Evolutionary conservation across 2,797 vertebrate species (phyloP), one percentile per base, ranked within the genome.

Genomic region (Prionace glauca): DNA sequence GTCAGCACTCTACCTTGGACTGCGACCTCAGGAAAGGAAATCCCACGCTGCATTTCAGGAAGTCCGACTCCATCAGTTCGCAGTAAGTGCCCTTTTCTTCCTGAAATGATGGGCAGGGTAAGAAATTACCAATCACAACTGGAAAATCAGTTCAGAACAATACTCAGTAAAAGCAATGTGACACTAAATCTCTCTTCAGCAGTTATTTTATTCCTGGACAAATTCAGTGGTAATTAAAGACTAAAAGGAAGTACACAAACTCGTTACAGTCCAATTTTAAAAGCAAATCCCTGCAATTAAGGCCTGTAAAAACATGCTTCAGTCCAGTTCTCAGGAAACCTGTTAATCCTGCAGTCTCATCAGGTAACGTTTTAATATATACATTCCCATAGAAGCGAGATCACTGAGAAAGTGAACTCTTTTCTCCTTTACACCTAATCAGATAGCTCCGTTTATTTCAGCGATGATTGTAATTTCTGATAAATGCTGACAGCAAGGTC

Each of bases 1-100:
- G 24, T 65, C 74, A 74, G 94, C 95, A 95, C 74, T 29, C 96
- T 98, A 99, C 99, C 99, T 97, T 98, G 0, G 98, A 98, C 97
- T 99, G 98, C 0, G 99, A 99, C 97, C 98, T 98, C 99, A 99
- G 99, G 98, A 99, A 99, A 95, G 99, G 99, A 98, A 99, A 99
- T 97, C 99, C 99, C 97, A 99, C 98, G 11, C 99, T 99, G 98
- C 99, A 99, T 96, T 98, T 99, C 96, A 99, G 98, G 97, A 99
- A 99, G 97, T 99, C 98, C 95, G 98, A 97, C 96, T 99, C 98
- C 96, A 99, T 96, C 96, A 99, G 97, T 96, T 98, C 99, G 97
- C 99, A 99, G 97, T 98, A 98, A 98, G 99, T 98, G 96, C 98
- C 98, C 97, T 98, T 98, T 95, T 99, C 99, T 97, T 99, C 99